Conservation (phyloP, 2,113 vertebrate genomes). For the Aramus guarauna region DNA sequence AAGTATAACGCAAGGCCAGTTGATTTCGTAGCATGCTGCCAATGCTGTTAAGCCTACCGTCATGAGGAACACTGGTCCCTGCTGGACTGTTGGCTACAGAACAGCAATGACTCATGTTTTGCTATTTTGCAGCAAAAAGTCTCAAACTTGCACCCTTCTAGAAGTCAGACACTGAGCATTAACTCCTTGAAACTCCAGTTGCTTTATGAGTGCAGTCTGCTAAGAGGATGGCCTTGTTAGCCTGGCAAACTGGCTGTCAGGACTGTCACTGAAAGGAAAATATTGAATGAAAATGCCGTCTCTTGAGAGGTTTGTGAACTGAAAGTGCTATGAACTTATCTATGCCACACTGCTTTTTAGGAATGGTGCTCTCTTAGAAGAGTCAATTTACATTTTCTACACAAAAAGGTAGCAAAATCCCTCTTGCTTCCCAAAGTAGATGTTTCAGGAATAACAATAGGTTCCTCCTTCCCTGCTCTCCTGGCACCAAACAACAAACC, state of each 20-base stretch:
- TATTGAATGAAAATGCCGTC: neutral
- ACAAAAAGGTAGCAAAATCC: neutral
- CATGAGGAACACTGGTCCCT: neutral
- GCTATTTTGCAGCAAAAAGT: conserved; percentile 9
- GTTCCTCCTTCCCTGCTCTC: neutral
- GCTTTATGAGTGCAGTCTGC: neutral
- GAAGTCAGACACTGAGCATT: neutral
- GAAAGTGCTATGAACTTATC: neutral
- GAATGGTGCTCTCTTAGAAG: neutral
- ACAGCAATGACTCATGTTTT: conserved; percentile 40
- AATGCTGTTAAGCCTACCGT: neutral
- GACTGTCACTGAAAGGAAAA: neutral
- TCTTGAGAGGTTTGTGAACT: neutral
- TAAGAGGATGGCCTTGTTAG: neutral
- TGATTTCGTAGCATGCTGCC: conserved; percentile 15
- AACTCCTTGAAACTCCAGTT: neutral
- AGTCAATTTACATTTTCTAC: neutral
- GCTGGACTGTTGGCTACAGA: conserved; percentile 8
- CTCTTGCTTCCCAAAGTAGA: neutral
- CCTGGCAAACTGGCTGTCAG: neutral
- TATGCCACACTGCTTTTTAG: neutral
- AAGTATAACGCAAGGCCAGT: neutral
- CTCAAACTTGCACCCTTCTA: neutral
- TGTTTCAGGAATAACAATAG: neutral
- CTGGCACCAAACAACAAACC: neutral